Evolutionary conservation across 1,140 invertebrate genomes (phyloP).

Genomic region (Mizuhopecten yessoensis): DNA sequence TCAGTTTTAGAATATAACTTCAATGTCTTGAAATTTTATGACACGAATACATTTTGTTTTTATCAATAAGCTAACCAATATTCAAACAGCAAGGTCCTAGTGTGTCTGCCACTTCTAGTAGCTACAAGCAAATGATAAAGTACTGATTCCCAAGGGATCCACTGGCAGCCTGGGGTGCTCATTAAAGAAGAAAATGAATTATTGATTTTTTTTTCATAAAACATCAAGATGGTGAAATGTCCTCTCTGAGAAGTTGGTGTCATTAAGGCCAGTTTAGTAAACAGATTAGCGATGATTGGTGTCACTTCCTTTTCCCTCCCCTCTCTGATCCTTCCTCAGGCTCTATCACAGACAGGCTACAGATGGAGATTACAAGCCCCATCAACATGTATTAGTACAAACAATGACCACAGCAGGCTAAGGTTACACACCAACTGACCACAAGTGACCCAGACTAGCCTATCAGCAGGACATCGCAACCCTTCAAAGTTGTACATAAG

Average conservation of each 20-base stretch:
- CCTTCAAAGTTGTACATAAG: neutral
- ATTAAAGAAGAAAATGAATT: slow-evolving; percentile 40
- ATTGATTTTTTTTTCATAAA: neutral
- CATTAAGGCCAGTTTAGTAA: neutral
- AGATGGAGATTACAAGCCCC: neutral
- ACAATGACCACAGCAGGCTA: neutral
- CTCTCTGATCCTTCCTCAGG: no score
- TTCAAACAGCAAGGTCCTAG: neutral
- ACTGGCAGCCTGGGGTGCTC: neutral
- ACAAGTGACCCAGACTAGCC: neutral
- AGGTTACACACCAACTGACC: neutral
- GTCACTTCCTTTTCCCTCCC: neutral
- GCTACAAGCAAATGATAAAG: neutral
- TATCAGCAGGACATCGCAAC: slow-evolving; percentile 10
- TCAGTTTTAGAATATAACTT: neutral
- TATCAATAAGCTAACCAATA: neutral
- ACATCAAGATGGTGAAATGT: neutral
- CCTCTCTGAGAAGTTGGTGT: neutral
- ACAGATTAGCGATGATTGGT: neutral
- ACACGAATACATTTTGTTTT: neutral
- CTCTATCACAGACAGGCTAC: neutral
- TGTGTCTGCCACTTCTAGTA: neutral
- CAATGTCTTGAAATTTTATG: neutral
- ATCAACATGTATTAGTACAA: slow-evolving; percentile 12
- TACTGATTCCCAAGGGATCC: neutral